Conservation (phyloP, 1,140 invertebrate species). For the Antheraea pernyi region DNA sequence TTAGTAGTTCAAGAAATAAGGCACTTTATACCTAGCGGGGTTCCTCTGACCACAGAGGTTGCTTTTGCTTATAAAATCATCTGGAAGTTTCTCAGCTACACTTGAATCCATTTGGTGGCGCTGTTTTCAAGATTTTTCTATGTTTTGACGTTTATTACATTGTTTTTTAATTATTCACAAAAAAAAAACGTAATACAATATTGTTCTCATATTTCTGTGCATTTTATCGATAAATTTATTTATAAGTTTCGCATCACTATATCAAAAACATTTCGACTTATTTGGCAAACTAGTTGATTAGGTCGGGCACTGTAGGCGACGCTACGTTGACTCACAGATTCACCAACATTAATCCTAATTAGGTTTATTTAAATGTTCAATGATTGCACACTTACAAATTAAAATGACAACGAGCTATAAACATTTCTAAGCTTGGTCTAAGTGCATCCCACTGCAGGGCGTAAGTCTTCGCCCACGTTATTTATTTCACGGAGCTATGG, state of each 20-base stretch:
- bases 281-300: slow-evolving; percentile 38
- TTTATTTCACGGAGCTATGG: background rate
- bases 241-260: slow-evolving; percentile 18
- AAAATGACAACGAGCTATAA: slow-evolving; percentile 4
- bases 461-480: background rate
- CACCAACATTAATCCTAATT: slow-evolving; percentile 44
- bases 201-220: too few relatives aligned
- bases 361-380: slow-evolving; percentile 22
- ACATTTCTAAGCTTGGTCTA: slow-evolving; percentile 4
- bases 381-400: slow-evolving; percentile 17
- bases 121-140: too few relatives aligned
- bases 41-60: too few relatives aligned
- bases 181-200: too few relatives aligned
- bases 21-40: too few relatives aligned
- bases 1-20: too few relatives aligned
- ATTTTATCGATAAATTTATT: slow-evolving; percentile 3
- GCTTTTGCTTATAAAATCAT: too few relatives aligned
- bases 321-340: slow-evolving; percentile 26
- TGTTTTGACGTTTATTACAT: too few relatives aligned
- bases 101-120: too few relatives aligned
- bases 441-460: background rate
- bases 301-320: slow-evolving; percentile 37
- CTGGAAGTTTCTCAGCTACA: too few relatives aligned
- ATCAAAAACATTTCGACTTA: slow-evolving; percentile 27
- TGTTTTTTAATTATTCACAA: too few relatives aligned